phyloP scores from a whole-genome alignment of 2,113 vertebrate species.

The Phrynosoma blainvillii region DNA sequence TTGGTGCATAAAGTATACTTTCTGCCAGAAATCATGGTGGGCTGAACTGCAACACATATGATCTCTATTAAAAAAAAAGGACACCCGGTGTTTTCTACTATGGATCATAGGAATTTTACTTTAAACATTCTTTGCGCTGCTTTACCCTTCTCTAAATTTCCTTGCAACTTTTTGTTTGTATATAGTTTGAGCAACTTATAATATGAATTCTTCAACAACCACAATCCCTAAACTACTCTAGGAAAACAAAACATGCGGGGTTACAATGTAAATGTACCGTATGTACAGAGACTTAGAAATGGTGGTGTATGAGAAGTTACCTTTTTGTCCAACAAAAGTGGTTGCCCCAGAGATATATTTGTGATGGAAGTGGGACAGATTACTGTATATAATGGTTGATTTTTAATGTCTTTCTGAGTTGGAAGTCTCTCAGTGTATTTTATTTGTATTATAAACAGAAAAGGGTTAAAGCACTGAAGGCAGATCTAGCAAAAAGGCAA shows the following conservation, averaged over 20 bases:
- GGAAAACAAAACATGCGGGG: not conserved
- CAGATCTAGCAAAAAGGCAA: slow-evolving; percentile 33
- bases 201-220: not conserved
- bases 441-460: slow-evolving; percentile 58
- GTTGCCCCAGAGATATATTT: not conserved
- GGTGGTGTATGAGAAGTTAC: not conserved
- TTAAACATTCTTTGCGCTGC: not conserved
- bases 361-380: not conserved
- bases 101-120: not conserved
- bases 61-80: too few species aligned
- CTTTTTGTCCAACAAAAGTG: not conserved
- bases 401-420: slow-evolving; percentile 21
- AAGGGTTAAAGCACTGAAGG: slow-evolving; percentile 48
- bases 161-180: not conserved
- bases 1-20: not conserved
- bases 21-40: not conserved
- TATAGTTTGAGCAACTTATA: not conserved
- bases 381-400: not conserved
- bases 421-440: slow-evolving; percentile 32
- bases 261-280: not conserved
- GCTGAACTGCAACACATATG: not conserved
- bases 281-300: not conserved
- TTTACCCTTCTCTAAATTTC: not conserved
- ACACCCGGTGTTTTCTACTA: not conserved
- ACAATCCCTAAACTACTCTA: not conserved